phyloP scores from a whole-genome alignment of 2,888 invertebrate genomes.

The Pachymerium ferrugineum region DNA sequence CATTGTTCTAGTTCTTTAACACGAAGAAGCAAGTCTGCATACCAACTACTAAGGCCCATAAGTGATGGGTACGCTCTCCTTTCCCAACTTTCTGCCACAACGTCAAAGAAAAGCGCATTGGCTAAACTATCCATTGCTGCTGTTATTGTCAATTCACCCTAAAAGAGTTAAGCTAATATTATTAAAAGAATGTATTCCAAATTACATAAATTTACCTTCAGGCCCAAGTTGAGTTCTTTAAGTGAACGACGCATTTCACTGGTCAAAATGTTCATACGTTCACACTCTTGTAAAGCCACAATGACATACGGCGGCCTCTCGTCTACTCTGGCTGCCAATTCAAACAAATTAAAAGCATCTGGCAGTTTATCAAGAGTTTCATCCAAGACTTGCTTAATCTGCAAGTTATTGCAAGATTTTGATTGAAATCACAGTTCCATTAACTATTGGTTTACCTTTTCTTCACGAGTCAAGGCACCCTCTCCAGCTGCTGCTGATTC shows the following conservation, averaged over 20 bases:
- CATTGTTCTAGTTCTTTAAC: conserved; percentile 86
- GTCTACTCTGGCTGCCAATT: conserved; percentile 91
- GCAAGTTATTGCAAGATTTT: neutral
- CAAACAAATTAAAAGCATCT: conserved; percentile 91
- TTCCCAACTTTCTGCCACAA: conserved; percentile 79
- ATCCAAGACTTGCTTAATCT: conserved; percentile 90
- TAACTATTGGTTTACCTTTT: conserved; percentile 60
- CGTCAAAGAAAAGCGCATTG: conserved; percentile 82
- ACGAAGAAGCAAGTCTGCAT: conserved; percentile 78
- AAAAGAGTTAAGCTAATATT: conserved; percentile 41
- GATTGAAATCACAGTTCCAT: neutral
- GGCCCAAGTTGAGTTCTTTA: conserved; percentile 83
- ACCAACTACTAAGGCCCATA: conserved; percentile 82
- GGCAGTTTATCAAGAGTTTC: conserved; percentile 92
- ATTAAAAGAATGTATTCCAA: neutral
- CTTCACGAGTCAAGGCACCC: conserved; percentile 81
- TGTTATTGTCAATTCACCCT: conserved; percentile 93
- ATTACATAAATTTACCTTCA: conserved; percentile 62
- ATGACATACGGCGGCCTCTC: conserved; percentile 94
- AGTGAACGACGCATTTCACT: conserved; percentile 84
- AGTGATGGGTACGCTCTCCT: conserved; percentile 86
- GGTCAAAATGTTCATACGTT: conserved; percentile 88
- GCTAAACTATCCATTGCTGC: conserved; percentile 93
- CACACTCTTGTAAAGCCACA: conserved; percentile 73
- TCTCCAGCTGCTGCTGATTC: conserved; percentile 61